These are phyloP conservation scores for Drosophila eugracilis DNA, from an alignment of 1,140 invertebrate genomes.

Conservation along the genomic window DNA sequence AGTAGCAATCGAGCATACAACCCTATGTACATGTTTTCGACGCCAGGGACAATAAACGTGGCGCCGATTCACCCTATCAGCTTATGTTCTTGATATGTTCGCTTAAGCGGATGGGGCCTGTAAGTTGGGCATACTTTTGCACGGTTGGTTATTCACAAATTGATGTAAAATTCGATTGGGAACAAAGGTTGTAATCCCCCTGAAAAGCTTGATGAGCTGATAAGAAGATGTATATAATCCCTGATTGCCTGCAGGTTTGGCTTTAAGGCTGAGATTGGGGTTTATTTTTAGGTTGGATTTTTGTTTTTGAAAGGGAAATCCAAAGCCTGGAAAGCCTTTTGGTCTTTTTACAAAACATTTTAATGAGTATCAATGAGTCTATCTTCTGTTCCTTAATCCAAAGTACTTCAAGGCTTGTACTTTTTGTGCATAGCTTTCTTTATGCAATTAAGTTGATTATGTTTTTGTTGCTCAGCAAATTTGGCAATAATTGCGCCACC, in stretches of 20 bases:
- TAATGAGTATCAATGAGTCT: neutral
- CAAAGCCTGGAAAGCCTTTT: neutral
- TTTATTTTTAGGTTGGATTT: too few species aligned
- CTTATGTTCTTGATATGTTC: slow-evolving; percentile 15
- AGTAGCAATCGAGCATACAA: slow-evolving; percentile 36
- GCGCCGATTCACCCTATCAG: slow-evolving; percentile 50
- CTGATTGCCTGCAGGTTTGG: neutral
- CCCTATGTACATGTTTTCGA: slow-evolving; percentile 26
- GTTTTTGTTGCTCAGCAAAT: slow-evolving; percentile 72
- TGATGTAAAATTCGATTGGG: slow-evolving; percentile 35
- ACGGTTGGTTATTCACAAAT: slow-evolving; percentile 22
- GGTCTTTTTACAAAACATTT: neutral
- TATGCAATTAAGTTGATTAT: slow-evolving; percentile 82
- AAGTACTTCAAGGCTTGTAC: neutral
- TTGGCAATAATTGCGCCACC: slow-evolving; percentile 61
- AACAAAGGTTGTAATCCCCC: slow-evolving; percentile 7
- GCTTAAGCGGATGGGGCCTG: neutral
- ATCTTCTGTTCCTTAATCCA: neutral
- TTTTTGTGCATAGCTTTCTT: slow-evolving; percentile 51
- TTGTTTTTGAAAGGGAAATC: neutral
- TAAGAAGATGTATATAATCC: slow-evolving; percentile 7
- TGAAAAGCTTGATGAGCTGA: slow-evolving; percentile 33
- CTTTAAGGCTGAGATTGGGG: neutral
- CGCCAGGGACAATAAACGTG: slow-evolving; percentile 66
- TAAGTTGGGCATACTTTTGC: slow-evolving; percentile 13